Evolutionary conservation across 2,113 vertebrate species (phyloP).

Genomic region (Dipodomys stephensi): DNA sequence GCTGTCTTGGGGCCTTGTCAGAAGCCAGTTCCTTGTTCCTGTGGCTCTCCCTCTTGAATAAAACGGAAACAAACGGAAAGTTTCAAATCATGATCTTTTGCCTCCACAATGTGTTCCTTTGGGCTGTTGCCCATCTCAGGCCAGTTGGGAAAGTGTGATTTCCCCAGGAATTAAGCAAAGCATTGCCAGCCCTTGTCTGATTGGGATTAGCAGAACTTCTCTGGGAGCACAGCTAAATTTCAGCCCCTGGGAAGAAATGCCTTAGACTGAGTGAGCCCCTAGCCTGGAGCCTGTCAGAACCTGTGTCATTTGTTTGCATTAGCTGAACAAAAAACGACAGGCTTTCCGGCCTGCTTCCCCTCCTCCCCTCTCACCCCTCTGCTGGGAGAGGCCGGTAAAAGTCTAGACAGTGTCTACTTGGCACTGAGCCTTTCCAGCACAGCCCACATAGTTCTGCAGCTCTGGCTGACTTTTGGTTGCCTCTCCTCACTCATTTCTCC

Average conservation of each 20-base stretch:
- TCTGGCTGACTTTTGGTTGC: constrained; percentile 37
- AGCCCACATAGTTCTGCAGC: background rate
- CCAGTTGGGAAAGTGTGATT: constrained; percentile 13
- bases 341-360: constrained; percentile 49
- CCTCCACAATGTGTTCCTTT: background rate
- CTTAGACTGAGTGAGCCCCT: constrained; percentile 45
- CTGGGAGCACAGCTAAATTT: constrained; percentile 47
- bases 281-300: constrained; percentile 58
- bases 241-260: constrained; percentile 57
- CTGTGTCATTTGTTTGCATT: constrained; percentile 72
- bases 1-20: background rate
- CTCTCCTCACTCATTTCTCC: constrained; percentile 36
- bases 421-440: constrained; percentile 59
- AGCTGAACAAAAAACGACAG: constrained; percentile 64
- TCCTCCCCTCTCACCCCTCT: background rate
- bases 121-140: background rate
- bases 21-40: constrained; percentile 39
- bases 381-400: constrained; percentile 69
- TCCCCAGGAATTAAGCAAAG: constrained; percentile 20
- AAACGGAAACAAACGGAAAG: constrained; percentile 13
- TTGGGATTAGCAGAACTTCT: constrained; percentile 32
- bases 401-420: constrained; percentile 83
- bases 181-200: background rate
- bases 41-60: constrained; percentile 19
- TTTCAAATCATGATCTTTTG: background rate